These are phyloP conservation scores for Mythimna lalbum DNA, from an alignment of 2,888 invertebrate genomes.

Conservation along the genomic window DNA sequence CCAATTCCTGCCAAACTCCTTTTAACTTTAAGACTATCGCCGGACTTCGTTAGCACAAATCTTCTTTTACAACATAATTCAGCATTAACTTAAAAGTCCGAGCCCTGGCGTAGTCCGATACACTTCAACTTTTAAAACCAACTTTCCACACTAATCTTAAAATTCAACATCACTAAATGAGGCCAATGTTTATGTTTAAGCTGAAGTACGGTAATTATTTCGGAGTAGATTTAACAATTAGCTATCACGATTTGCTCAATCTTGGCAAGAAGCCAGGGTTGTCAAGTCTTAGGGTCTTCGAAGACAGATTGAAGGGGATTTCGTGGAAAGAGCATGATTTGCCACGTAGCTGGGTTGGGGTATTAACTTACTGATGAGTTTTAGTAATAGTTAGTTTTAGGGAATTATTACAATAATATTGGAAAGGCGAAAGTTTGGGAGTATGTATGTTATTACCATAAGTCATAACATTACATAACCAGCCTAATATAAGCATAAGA, in stretches of 20 bases:
- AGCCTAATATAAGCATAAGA: too few species aligned
- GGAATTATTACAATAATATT: neutral
- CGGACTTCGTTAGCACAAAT: slow-evolving; percentile 11
- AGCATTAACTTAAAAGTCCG: slow-evolving; percentile 12
- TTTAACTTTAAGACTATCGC: neutral
- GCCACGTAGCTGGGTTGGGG: neutral
- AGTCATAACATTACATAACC: too few species aligned
- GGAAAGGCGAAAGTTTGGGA: too few species aligned
- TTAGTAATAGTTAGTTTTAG: neutral
- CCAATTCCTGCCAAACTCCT: neutral
- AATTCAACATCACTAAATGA: slow-evolving; percentile 54
- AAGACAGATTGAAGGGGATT: slow-evolving; percentile 28
- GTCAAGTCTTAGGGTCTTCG: slow-evolving; percentile 23
- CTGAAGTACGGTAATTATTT: slow-evolving; percentile 53
- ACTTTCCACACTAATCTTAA: slow-evolving; percentile 49
- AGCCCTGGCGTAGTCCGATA: slow-evolving; percentile 10
- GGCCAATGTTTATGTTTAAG: slow-evolving; percentile 52
- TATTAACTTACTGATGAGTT: neutral
- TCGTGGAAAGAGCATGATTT: slow-evolving; percentile 3
- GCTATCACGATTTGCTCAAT: slow-evolving; percentile 38
- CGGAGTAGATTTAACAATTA: slow-evolving; percentile 57
- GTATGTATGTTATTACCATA: too few species aligned
- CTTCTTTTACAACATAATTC: slow-evolving; percentile 31
- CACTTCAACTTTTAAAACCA: slow-evolving; percentile 27
- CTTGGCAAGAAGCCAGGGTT: slow-evolving; percentile 37